phyloP scores from a whole-genome alignment of 2,797 vertebrate genomes.

The Girardinus metallicus region DNA sequence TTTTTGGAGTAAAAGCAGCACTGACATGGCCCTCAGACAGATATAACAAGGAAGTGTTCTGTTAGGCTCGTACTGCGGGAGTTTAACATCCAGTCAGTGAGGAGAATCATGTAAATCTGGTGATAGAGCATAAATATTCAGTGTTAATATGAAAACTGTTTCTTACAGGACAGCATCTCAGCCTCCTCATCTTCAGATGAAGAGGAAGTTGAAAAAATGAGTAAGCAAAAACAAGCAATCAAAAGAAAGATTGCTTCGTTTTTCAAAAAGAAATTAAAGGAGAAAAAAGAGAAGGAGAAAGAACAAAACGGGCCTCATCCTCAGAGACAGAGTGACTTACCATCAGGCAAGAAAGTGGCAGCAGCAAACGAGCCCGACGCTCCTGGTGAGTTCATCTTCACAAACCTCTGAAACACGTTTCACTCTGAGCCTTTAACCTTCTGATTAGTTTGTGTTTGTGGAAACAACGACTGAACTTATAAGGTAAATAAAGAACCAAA shows the following conservation, averaged over 20 bases:
- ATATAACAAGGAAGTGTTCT: neutral
- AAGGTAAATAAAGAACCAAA: neutral
- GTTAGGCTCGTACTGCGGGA: neutral
- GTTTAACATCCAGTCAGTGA: neutral
- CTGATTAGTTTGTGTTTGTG: neutral
- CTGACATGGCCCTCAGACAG: neutral
- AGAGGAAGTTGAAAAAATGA: constrained; percentile 60
- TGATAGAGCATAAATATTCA: neutral
- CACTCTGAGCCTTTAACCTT: neutral
- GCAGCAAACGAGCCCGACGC: neutral
- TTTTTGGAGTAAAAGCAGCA: neutral
- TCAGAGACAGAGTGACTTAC: constrained; percentile 28
- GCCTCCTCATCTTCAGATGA: constrained; percentile 71
- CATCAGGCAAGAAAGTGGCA: fast-evolving
- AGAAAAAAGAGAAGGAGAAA: constrained; percentile 43
- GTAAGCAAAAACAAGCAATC: constrained; percentile 67
- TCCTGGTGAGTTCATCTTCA: constrained; percentile 64
- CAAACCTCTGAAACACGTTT: neutral
- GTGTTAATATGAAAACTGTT: constrained; percentile 1
- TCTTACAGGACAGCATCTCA: constrained; percentile 45
- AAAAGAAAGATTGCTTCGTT: constrained; percentile 64
- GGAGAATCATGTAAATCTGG: neutral
- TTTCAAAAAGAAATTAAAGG: constrained; percentile 47
- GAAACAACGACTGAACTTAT: neutral
- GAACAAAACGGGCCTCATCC: constrained; percentile 15